Percentiles rank a stretch among this genome's conserved stretches.
phyloP scores from a whole-genome alignment of 2,888 invertebrate genomes.

The Eristalis intricaria region DNA sequence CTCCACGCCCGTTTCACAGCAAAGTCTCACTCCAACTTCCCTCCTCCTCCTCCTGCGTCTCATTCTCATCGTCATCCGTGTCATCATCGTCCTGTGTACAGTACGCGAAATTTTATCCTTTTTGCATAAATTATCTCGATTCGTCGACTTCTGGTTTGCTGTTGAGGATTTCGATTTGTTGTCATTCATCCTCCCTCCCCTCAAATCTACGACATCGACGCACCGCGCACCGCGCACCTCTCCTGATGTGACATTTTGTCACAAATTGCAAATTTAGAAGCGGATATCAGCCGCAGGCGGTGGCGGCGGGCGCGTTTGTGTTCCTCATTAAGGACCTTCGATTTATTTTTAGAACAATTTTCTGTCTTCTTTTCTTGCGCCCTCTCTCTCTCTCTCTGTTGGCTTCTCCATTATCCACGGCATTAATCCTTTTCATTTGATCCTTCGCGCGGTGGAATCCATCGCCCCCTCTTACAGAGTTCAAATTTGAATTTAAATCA shows the following conservation, averaged over 20 bases:
- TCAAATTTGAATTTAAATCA: conserved; percentile 67
- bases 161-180: conserved; percentile 43
- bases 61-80: neutral
- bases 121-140: conserved; percentile 71
- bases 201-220: neutral
- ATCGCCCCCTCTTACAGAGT: neutral
- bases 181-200: neutral
- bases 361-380: neutral
- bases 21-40: too few species aligned
- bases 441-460: conserved; percentile 5
- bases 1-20: neutral
- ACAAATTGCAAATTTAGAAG: conserved; percentile 68
- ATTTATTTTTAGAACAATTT: conserved; percentile 44
- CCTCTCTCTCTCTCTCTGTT: neutral
- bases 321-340: conserved; percentile 66
- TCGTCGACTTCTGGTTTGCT: conserved; percentile 47
- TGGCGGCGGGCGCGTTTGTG: conserved; percentile 23
- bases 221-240: neutral
- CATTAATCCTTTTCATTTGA: conserved; percentile 62
- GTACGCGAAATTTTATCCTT: conserved; percentile 68
- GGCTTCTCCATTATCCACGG: conserved; percentile 26
- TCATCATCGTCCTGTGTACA: neutral
- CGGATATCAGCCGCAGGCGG: conserved; percentile 39
- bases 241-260: conserved; percentile 64
- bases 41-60: neutral